Evolutionary conservation across 2,888 invertebrate species (phyloP), one percentile per base, ranked within the genome.

Genomic region (Schizaphis graminum): DNA sequence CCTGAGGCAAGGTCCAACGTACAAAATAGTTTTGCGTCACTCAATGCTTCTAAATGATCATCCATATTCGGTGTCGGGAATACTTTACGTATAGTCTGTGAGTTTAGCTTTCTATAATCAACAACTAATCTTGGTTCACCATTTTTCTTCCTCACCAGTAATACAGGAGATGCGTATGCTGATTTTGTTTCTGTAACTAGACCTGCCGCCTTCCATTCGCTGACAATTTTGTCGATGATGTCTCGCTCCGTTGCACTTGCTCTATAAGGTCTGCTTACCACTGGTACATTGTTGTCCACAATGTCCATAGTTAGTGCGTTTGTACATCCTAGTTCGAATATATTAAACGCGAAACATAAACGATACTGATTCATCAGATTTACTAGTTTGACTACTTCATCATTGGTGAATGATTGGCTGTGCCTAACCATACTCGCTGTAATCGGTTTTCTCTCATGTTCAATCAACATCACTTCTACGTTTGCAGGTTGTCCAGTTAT

Each of bases 1-100:
- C 86, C 86, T 57, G 67, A 35, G 16, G 92, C 89, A 5, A 94
- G n/a, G n/a, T 94, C 94, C 35, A 94, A 84, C 0, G 92, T 90
- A 13, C 35, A 41, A 44, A 92, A 92, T 44, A 92, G 8, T n/a
- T 35, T 67, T 4, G 49, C 85, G 16, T 67, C 89, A 35, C 47
- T 35, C 53, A 93, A n/a, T 26, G 28, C 67, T 13, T 26, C 41
- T 16, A 94, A 41, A 11, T 89, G 84, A 1, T 92, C 87, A 87
- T 94, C 92, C 3, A 92, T 35, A n/a, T 67, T 90, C 5, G 92
- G 90, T 16, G 77, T 53, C 10, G 90, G 92, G 24, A 85, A 90
- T 24, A 84, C 49, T 28, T 86, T 61, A 21, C n/a, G 77, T n/a
- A 44, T 44, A 3, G 85, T 89, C 24, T 94, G 92, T 0, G 67